Percentiles rank a stretch among this genome's conserved stretches.
These are phyloP conservation scores for Drosophila neotestacea DNA, from an alignment of 2,888 invertebrate species.

Conservation along the genomic window DNA sequence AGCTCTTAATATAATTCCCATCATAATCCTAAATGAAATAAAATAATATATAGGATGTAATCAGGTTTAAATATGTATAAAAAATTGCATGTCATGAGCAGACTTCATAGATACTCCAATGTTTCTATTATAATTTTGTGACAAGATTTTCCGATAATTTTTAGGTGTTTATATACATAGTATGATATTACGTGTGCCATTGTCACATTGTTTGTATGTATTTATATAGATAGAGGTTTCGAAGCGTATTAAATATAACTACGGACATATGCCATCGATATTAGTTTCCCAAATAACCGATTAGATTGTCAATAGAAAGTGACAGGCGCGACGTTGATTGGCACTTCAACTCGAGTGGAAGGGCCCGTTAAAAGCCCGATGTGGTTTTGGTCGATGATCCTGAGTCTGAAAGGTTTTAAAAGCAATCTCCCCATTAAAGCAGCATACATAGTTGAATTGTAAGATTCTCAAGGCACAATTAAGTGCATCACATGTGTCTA, in stretches of 20 bases:
- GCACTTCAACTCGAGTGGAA: conserved; percentile 36
- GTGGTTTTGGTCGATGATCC: not conserved
- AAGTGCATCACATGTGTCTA: conserved; percentile 47
- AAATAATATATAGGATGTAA: not conserved
- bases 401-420: not conserved
- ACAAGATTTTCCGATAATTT: not conserved
- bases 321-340: conserved; percentile 41
- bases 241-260: conserved; percentile 4
- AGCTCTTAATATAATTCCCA: too few species aligned
- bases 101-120: not conserved
- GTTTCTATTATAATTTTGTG: not conserved
- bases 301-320: conserved; percentile 55
- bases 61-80: not conserved
- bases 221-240: conserved; percentile 9
- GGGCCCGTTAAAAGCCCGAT: conserved; percentile 6
- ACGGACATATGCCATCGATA: conserved; percentile 5
- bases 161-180: not conserved
- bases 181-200: not conserved
- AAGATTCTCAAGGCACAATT: conserved; percentile 34
- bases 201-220: not conserved
- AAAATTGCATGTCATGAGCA: not conserved
- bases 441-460: conserved; percentile 5
- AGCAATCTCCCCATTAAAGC: conserved; percentile 1
- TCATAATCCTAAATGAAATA: too few species aligned
- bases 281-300: conserved; percentile 25